These are phyloP conservation scores for Drosophila paramelanica DNA, from an alignment of 2,888 invertebrate species.

Conservation along the genomic window DNA sequence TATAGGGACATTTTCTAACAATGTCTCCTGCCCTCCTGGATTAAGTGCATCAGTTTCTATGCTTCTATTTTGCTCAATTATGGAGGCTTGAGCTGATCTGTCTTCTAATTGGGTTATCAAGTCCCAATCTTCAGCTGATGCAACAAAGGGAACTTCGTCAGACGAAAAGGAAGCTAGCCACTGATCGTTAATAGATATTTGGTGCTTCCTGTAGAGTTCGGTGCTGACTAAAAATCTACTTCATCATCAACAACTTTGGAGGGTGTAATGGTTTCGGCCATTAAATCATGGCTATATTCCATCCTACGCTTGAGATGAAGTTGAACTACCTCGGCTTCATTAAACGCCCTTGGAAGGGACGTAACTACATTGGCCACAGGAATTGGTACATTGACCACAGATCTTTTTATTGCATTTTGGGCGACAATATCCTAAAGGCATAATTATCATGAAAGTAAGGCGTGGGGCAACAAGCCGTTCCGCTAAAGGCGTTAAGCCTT, in stretches of 20 bases:
- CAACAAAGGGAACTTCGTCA: not conserved
- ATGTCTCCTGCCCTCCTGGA: too few species aligned
- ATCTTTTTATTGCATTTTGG: not conserved
- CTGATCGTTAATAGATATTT: not conserved
- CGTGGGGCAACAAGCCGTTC: slow-evolving; percentile 1
- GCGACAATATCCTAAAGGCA: not conserved
- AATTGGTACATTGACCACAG: not conserved
- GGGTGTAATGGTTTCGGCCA: too few species aligned
- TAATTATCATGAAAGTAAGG: not conserved
- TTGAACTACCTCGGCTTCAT: too few species aligned
- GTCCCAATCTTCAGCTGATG: not conserved
- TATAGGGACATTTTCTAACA: too few species aligned
- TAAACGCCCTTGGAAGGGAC: too few species aligned
- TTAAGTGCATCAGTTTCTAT: too few species aligned
- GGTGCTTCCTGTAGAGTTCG: not conserved
- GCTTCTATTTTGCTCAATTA: slow-evolving; percentile 1
- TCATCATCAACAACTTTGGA: not conserved
- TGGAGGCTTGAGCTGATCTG: not conserved
- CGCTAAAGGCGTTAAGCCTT: not conserved
- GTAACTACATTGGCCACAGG: too few species aligned
- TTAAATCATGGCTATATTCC: too few species aligned
- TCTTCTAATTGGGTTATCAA: not conserved
- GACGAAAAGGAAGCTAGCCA: not conserved
- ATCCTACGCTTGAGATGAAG: too few species aligned
- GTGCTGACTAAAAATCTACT: too few species aligned